Evolutionary conservation across 2,888 invertebrate genomes (phyloP).

Genomic region (Disparrhopalites patrizii): DNA sequence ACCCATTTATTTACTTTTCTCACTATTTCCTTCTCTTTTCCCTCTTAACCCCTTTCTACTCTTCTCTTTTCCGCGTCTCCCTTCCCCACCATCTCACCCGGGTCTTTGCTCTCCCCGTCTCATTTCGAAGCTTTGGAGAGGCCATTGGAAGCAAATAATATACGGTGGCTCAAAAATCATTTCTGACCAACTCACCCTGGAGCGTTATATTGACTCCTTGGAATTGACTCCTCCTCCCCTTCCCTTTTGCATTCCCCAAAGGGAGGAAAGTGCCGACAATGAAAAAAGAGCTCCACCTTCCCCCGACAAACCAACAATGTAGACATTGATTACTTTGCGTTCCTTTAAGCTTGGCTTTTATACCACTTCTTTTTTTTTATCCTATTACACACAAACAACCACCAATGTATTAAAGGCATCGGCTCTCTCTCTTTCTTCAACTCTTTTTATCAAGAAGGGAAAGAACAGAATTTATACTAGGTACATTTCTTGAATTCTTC

Average conservation of each 20-base stretch:
- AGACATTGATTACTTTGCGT: constrained; percentile 15
- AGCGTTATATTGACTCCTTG: constrained; percentile 15
- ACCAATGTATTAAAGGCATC: no score
- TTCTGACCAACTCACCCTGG: not conserved
- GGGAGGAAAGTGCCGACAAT: constrained; percentile 4
- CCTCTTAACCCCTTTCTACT: not conserved
- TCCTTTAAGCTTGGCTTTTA: constrained; percentile 4
- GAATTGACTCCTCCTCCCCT: constrained; percentile 11
- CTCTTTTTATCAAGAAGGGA: no score
- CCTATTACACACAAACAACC: no score
- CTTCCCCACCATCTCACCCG: not conserved
- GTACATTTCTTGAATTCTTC: no score
- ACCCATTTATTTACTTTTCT: not conserved
- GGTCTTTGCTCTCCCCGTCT: constrained; percentile 12
- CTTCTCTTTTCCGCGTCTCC: not conserved
- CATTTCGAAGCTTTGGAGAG: constrained; percentile 16
- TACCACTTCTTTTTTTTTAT: no score
- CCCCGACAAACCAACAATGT: constrained; percentile 14
- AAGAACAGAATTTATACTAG: no score
- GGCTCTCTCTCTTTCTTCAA: no score
- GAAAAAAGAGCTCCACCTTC: constrained; percentile 23
- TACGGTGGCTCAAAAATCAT: no score
- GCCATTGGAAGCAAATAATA: constrained; percentile 18
- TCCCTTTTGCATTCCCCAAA: constrained; percentile 11
- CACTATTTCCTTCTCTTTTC: not conserved